These are phyloP conservation scores for Zhengitettix transpicula DNA, from an alignment of 2,888 invertebrate species.

Conservation along the genomic window DNA sequence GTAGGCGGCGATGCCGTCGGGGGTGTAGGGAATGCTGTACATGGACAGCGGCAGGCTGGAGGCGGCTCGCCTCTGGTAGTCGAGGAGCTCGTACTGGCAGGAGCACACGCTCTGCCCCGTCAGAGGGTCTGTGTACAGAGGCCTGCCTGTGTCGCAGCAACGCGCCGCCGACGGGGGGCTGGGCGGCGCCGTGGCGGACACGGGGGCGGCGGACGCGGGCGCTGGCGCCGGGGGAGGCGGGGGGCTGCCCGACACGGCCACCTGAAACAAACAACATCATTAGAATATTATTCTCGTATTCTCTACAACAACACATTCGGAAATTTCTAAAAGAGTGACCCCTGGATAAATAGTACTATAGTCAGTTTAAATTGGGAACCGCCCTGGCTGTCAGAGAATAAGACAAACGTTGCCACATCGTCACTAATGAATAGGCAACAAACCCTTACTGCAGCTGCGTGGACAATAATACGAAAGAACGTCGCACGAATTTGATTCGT, in stretches of 20 bases:
- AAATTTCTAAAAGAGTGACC: too few relatives aligned
- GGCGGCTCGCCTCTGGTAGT: constrained; percentile 57
- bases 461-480: too few relatives aligned
- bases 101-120: constrained; percentile 80
- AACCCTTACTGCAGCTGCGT: too few relatives aligned
- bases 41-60: constrained; percentile 64
- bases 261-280: not conserved
- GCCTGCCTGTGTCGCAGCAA: constrained; percentile 85
- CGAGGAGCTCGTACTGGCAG: constrained; percentile 74
- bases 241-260: constrained; percentile 1
- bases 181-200: constrained; percentile 28
- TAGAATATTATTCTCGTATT: too few relatives aligned
- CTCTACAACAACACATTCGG: too few relatives aligned
- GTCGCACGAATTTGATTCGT: too few relatives aligned
- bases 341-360: too few relatives aligned
- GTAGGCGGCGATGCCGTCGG: constrained; percentile 68
- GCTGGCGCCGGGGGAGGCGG: constrained; percentile 23
- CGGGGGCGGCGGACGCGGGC: constrained; percentile 26
- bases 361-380: too few relatives aligned
- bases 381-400: too few relatives aligned
- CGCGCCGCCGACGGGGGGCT: constrained; percentile 36
- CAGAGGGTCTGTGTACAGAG: constrained; percentile 77
- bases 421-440: too few relatives aligned
- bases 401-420: too few relatives aligned
- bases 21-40: constrained; percentile 58